A percentile compares a stretch with the other conserved stretches of the same genome.
These are phyloP conservation scores for Platichthys stellatus DNA, from an alignment of 2,113 vertebrate species.

Conservation along the genomic window DNA sequence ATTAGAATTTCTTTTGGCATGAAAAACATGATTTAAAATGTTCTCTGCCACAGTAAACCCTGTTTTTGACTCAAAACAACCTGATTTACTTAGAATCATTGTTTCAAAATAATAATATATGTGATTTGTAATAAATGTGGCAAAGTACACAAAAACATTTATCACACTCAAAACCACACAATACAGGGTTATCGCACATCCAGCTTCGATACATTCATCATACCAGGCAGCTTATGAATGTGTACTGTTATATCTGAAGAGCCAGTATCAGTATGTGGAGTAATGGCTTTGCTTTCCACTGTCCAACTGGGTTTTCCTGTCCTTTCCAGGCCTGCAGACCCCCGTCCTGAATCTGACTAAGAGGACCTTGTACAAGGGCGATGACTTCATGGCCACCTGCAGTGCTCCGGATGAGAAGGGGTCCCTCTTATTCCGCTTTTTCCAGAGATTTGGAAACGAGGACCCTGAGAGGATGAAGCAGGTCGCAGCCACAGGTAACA, in stretches of 20 bases:
- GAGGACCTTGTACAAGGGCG: conserved; percentile 40
- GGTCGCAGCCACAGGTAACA: background rate
- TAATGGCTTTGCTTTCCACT: background rate
- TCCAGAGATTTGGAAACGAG: conserved; percentile 27
- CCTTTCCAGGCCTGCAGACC: conserved; percentile 74
- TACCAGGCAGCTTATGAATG: too few relatives aligned
- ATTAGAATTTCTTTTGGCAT: background rate
- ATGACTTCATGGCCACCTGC: conserved; percentile 68
- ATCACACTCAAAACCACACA: background rate
- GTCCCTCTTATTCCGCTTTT: conserved; percentile 60
- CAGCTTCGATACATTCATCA: too few relatives aligned
- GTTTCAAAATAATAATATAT: too few relatives aligned
- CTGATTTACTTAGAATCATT: too few relatives aligned
- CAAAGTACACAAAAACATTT: background rate
- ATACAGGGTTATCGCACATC: too few relatives aligned
- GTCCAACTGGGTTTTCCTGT: background rate
- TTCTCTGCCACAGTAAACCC: background rate
- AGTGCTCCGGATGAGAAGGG: conserved; percentile 74
- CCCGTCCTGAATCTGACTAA: conserved; percentile 62
- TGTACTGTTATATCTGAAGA: background rate
- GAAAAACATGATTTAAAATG: too few relatives aligned
- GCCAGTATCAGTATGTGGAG: background rate
- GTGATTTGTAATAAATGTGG: too few relatives aligned
- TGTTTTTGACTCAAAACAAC: background rate
- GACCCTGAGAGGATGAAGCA: conserved; percentile 14